Evolutionary conservation across 2,888 invertebrate genomes (phyloP).

Genomic region (Platypus cylindrus): DNA sequence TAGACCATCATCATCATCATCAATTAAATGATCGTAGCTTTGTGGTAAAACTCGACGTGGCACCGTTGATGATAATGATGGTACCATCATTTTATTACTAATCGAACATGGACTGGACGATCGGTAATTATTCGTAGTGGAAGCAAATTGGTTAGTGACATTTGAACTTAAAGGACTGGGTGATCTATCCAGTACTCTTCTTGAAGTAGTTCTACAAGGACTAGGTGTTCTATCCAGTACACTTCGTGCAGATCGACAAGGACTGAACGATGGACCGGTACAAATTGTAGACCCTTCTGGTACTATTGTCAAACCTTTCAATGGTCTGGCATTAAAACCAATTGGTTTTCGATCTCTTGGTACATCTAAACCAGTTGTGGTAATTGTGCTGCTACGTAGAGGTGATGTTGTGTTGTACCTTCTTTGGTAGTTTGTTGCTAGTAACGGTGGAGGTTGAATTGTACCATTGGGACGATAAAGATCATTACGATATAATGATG

Average conservation of each 20-base stretch:
- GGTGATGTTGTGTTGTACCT: slow-evolving; percentile 10
- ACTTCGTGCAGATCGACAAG: no score
- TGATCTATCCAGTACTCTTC: neutral
- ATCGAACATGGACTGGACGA: neutral
- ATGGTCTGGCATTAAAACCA: slow-evolving; percentile 29
- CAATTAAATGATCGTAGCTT: slow-evolving; percentile 33
- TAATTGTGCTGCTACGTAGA: no score
- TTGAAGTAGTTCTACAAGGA: slow-evolving; percentile 1
- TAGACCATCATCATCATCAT: slow-evolving; percentile 39
- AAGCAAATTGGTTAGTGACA: no score
- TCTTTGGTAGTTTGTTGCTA: slow-evolving; percentile 3
- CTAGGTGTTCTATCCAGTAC: neutral
- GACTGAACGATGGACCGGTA: slow-evolving; percentile 21
- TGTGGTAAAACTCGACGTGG: slow-evolving; percentile 59
- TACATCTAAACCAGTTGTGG: slow-evolving; percentile 21
- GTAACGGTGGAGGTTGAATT: neutral
- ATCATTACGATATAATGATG: no score
- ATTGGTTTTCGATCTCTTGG: slow-evolving; percentile 21
- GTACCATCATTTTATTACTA: no score
- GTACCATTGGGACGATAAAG: no score
- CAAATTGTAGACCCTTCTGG: slow-evolving; percentile 19
- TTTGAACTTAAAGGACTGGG: no score
- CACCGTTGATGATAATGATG: slow-evolving; percentile 38
- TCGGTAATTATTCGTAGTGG: neutral
- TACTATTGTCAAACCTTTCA: slow-evolving; percentile 31